A percentile compares a stretch with the other conserved stretches of the same genome.
Evolutionary conservation across 2,797 vertebrate genomes (phyloP).

Genomic region (Sebastes diploproa): DNA sequence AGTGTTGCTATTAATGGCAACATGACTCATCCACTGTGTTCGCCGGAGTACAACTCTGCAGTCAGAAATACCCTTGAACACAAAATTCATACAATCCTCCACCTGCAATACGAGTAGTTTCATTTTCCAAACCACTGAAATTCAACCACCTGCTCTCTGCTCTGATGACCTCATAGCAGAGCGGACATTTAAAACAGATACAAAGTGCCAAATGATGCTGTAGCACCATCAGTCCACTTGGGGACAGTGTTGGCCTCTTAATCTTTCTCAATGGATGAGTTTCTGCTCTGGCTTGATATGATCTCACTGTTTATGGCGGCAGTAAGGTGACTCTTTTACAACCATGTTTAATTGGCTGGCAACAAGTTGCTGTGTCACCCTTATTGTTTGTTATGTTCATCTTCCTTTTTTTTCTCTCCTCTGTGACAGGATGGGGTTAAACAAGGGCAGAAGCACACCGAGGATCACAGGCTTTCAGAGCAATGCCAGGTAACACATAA

Average conservation of each 20-base stretch:
- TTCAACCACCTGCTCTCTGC: slow-evolving; percentile 2
- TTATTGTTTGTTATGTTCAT: slow-evolving; percentile 16
- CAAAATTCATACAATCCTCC: not conserved
- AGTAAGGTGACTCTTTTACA: slow-evolving; percentile 28
- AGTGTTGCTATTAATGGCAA: slow-evolving; percentile 34
- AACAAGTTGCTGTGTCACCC: slow-evolving; percentile 37
- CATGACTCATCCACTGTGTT: slow-evolving; percentile 39
- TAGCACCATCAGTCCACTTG: slow-evolving; percentile 60
- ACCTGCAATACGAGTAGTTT: not conserved
- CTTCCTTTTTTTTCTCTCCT: slow-evolving; percentile 10
- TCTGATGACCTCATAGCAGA: slow-evolving; percentile 12
- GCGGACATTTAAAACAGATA: not conserved
- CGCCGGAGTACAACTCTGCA: not conserved
- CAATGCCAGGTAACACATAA: slow-evolving; percentile 65
- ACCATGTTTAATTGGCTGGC: slow-evolving; percentile 29
- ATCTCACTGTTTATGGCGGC: slow-evolving; percentile 33
- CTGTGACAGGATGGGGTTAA: slow-evolving; percentile 62
- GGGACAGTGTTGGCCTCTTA: slow-evolving; percentile 64
- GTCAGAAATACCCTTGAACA: slow-evolving; percentile 11
- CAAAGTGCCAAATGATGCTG: not conserved
- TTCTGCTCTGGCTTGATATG: not conserved
- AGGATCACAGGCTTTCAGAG: slow-evolving; percentile 61
- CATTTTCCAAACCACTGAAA: slow-evolving; percentile 9
- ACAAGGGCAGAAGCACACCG: slow-evolving; percentile 51
- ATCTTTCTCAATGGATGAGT: slow-evolving; percentile 3